phyloP scores from a whole-genome alignment of 1,140 invertebrate genomes.

The Calliphora vicina region DNA sequence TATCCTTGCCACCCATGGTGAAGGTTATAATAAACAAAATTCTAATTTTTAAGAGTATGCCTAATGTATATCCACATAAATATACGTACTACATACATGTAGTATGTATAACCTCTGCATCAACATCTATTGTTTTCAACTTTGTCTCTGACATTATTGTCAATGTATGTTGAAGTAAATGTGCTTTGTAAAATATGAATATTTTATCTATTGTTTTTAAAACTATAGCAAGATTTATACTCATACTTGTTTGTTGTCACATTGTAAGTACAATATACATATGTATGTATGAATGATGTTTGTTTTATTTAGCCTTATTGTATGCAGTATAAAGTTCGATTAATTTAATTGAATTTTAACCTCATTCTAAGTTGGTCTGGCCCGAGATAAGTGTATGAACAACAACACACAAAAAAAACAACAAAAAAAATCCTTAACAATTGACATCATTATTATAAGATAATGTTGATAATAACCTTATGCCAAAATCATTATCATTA shows the following conservation, averaged over 20 bases:
- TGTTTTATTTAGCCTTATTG: not conserved
- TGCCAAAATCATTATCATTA: not conserved
- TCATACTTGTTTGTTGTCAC: not conserved
- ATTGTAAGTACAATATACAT: not conserved
- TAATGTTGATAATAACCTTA: not conserved
- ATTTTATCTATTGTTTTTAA: not conserved
- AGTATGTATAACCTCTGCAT: too few relatives aligned
- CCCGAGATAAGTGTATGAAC: not conserved
- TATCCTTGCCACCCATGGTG: too few relatives aligned
- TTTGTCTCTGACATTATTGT: not conserved
- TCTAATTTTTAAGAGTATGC: not conserved
- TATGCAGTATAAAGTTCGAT: not conserved
- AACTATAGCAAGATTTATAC: not conserved
- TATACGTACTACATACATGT: too few relatives aligned
- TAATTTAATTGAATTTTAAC: conserved; percentile 27
- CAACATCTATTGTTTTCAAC: not conserved
- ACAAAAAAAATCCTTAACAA: not conserved
- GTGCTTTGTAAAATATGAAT: not conserved
- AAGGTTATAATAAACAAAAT: not conserved
- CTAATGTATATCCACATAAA: not conserved
- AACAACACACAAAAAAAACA: too few relatives aligned
- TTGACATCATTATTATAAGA: conserved; percentile 18
- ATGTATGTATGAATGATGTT: not conserved
- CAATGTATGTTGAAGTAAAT: not conserved
- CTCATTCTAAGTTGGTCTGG: not conserved